phyloP scores from a whole-genome alignment of 2,797 vertebrate genomes.

The Mionectes olivaceus region DNA sequence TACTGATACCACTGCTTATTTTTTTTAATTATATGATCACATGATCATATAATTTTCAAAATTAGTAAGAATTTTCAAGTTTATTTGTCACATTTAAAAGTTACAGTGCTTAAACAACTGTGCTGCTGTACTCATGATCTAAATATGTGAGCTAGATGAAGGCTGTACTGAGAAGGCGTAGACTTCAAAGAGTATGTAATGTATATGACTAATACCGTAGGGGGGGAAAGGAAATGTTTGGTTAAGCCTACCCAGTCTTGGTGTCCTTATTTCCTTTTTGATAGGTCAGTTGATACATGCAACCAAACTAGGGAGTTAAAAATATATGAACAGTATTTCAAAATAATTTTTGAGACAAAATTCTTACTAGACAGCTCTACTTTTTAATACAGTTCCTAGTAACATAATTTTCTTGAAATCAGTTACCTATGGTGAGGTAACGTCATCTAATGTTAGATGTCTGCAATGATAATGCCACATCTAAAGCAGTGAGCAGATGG shows the following conservation, averaged over 20 bases:
- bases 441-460: not conserved
- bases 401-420: not conserved
- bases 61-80: not conserved
- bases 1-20: conserved; percentile 60
- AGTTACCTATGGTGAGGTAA: not conserved
- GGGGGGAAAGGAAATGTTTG: not conserved
- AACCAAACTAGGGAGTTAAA: not conserved
- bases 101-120: not conserved
- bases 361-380: not conserved
- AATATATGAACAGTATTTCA: not conserved
- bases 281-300: not conserved
- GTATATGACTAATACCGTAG: not conserved
- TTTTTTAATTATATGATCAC: not conserved
- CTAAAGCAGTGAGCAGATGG: not conserved
- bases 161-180: not conserved
- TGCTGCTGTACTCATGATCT: not conserved
- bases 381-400: not conserved
- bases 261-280: not conserved
- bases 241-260: not conserved
- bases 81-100: not conserved
- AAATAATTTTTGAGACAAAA: not conserved
- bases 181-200: not conserved
- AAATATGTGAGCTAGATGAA: not conserved
- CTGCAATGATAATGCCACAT: not conserved
- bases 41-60: too few species aligned